phyloP scores from a whole-genome alignment of 2,888 invertebrate species.

The Nysson spinosus region DNA sequence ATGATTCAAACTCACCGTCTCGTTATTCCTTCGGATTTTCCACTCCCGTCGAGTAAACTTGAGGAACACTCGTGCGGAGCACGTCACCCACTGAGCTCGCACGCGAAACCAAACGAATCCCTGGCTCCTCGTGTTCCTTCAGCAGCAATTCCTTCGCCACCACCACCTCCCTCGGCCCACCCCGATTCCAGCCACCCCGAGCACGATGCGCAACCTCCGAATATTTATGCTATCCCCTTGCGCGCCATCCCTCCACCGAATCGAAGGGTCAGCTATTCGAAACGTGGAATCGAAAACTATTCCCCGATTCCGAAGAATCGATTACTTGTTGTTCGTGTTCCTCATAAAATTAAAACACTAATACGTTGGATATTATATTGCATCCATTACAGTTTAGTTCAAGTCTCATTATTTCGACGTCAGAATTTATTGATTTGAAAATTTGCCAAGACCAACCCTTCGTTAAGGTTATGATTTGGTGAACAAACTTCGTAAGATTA shows the following conservation, averaged over 20 bases:
- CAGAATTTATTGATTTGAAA: too few relatives aligned
- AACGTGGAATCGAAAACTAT: conserved; percentile 26
- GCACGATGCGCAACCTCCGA: conserved; percentile 67
- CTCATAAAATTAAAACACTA: too few relatives aligned
- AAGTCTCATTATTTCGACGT: too few relatives aligned
- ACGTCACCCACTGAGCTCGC: conserved; percentile 62
- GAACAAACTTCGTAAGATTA: too few relatives aligned
- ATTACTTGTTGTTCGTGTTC: not conserved
- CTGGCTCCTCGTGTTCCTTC: conserved; percentile 51
- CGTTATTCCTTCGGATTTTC: conserved; percentile 1
- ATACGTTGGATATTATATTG: too few relatives aligned
- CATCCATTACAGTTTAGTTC: too few relatives aligned
- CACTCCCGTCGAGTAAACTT: conserved; percentile 5
- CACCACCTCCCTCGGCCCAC: conserved; percentile 41
- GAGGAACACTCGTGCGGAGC: conserved; percentile 59
- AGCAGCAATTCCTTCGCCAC: conserved; percentile 48
- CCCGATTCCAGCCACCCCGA: conserved; percentile 44
- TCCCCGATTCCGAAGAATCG: not conserved
- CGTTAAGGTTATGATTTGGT: too few relatives aligned
- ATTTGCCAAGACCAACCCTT: too few relatives aligned
- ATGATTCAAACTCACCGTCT: conserved; percentile 38
- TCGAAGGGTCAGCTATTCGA: conserved; percentile 3
- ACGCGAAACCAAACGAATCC: conserved; percentile 46
- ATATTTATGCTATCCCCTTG: conserved; percentile 60
- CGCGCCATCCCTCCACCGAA: conserved; percentile 3